Base-by-base conservation (phyloP, 2,888 invertebrate genomes). In the Trissoscelio sp. region DNA sequence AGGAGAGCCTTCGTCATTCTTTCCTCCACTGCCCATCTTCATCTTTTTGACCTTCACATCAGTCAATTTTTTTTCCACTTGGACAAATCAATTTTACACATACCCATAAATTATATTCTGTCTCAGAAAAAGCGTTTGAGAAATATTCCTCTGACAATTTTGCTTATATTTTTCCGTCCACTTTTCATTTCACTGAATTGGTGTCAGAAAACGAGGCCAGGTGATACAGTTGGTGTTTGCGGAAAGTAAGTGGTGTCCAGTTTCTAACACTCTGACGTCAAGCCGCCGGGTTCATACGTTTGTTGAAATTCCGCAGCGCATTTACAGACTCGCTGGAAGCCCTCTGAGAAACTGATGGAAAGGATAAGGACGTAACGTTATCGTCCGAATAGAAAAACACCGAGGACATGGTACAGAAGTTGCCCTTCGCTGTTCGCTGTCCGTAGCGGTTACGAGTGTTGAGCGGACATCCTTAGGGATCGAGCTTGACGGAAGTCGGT, bases 161-260 rank as follows among this genome's bases (percentile, higher is more conserved):
- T 6, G 11, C 34, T 34, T 3, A 24, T 24, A 34, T 34, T 5
- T 12, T 18, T 44, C 20, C 9, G 44, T 18, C 18, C 44, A 22
- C 3, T 46, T 62, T 73, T 42, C 18, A 42, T 57, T 46, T 18
- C 53, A 16, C 51, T 53, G 6, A 51, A 77, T 77, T 53, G 18
- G 20, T 44, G 58, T 58, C 34, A 51, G 44, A 66, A 67, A 82
- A 82, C 60, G 83, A 55, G 79, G 72, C 79, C 80, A 78, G 70
- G 64, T 79, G 79, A 78, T 70, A 64, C 16, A 70, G 64, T 58
- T 44, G n/a, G 28, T 89, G 89, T 89, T 90, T 90, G 87, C 86
- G 85, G 84, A 87, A 83, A 86, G 87, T 89, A 89, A 90, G 89
- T 90, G 87, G 88, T 85, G 87, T 88, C 87, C 87, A 87, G 86